A percentile compares a stretch with the other conserved stretches of the same genome.
phyloP scores from a whole-genome alignment of 2,113 vertebrate genomes.

The Austrofundulus limnaeus region DNA sequence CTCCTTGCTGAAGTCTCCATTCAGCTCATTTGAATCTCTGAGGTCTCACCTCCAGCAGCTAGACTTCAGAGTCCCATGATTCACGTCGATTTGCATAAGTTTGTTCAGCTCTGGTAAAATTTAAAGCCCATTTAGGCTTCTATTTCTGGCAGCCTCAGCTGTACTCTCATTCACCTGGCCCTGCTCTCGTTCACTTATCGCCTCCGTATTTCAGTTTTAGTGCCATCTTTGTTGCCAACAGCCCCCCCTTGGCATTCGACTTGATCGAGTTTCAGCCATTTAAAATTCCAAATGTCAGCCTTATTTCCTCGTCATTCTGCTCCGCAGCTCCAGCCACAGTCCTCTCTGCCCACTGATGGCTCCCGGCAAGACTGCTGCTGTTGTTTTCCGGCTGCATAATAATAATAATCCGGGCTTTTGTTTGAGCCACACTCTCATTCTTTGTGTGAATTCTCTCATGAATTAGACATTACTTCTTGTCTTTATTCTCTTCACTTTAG shows the following conservation, averaged over 20 bases:
- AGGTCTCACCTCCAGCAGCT: slow-evolving; percentile 18
- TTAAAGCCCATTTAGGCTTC: slow-evolving; percentile 24
- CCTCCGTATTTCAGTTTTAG: slow-evolving; percentile 12
- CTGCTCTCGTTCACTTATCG: slow-evolving; percentile 17
- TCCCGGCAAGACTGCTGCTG: slow-evolving; percentile 27
- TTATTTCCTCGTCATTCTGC: slow-evolving; percentile 28
- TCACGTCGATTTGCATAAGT: slow-evolving; percentile 28
- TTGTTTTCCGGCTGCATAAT: slow-evolving; percentile 42
- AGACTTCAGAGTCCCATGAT: slow-evolving; percentile 10
- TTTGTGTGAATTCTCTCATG: slow-evolving; percentile 34
- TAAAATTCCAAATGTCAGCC: slow-evolving; percentile 6
- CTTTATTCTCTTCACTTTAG: slow-evolving; percentile 41
- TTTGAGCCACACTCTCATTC: slow-evolving; percentile 29
- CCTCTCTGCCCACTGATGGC: slow-evolving; percentile 32
- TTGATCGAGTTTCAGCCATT: slow-evolving; percentile 12
- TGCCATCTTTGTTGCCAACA: not conserved
- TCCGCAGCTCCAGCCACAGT: slow-evolving; percentile 16
- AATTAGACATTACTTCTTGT: slow-evolving; percentile 57
- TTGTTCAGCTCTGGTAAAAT: slow-evolving; percentile 16
- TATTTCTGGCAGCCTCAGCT: slow-evolving; percentile 16
- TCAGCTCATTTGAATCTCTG: slow-evolving; percentile 1
- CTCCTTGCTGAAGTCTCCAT: slow-evolving; percentile 25
- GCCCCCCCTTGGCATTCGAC: not conserved
- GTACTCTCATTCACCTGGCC: slow-evolving; percentile 9
- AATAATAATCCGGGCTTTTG: slow-evolving; percentile 52